phyloP scores from a whole-genome alignment of 1,140 invertebrate genomes.

The Leptonema lineaticorne region DNA sequence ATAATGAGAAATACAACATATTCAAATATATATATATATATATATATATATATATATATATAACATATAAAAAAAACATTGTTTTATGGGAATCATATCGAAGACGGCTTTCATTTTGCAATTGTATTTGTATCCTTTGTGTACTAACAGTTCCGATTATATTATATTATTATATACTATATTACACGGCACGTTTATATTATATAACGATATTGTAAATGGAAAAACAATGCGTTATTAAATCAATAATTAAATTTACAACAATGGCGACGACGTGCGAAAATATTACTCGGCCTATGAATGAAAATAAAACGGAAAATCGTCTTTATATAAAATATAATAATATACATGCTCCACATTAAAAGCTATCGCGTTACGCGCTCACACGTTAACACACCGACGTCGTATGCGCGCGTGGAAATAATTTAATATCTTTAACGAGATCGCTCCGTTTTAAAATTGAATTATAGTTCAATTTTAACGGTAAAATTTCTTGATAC shows the following conservation, averaged over 20 bases:
- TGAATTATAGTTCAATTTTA: not conserved
- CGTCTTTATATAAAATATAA: not conserved
- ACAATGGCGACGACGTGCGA: slow-evolving; percentile 15
- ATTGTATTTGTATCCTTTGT: not conserved
- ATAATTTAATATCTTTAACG: too few species aligned
- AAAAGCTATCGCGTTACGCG: not conserved
- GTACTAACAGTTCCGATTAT: not conserved
- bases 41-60: not conserved
- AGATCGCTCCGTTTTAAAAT: not conserved
- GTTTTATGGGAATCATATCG: not conserved
- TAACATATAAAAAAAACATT: not conserved
- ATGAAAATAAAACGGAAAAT: not conserved
- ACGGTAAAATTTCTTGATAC: not conserved
- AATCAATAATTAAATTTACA: slow-evolving; percentile 1
- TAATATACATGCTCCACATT: not conserved
- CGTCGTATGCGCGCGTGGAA: too few species aligned
- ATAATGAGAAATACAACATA: too few species aligned
- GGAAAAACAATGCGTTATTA: slow-evolving; percentile 1
- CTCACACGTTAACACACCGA: not conserved
- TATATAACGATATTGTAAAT: too few species aligned
- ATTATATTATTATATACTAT: not conserved
- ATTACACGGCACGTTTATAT: not conserved
- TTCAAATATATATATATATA: too few species aligned
- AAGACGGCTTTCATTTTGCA: not conserved
- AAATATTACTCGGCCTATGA: not conserved